Evolutionary conservation across 2,888 invertebrate species (phyloP), one percentile per base, ranked within the genome.

Genomic region (Platerodrilus igneus): DNA sequence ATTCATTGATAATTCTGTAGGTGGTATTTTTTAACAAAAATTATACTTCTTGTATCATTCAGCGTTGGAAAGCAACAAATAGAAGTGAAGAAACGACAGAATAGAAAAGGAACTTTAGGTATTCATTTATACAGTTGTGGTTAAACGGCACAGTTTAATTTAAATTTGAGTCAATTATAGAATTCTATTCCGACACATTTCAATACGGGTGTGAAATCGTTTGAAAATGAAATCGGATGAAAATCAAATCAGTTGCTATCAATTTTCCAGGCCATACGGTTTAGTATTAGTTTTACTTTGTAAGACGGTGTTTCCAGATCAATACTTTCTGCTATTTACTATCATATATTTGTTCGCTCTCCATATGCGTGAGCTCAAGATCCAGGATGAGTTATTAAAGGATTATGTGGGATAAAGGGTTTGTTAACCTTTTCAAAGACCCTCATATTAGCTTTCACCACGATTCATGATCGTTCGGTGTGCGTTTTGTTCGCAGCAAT

Each of bases 231-330:
- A n/a, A n/a, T n/a, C n/a, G n/a, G n/a, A n/a, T n/a, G n/a, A n/a
- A n/a, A n/a, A n/a, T n/a, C n/a, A 64, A 65, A 62, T 64, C 62
- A 63, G 56, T 60, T 62, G 59, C 61, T 63, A 63, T 63, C 63
- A 63, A 64, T 65, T 65, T 64, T 64, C 62, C 64, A 61, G 62
- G 58, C 61, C 60, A 63, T 62, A 62, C 63, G 59, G 61, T 60
- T 60, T 54, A 51, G 52, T 53, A n/a, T n/a, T n/a, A 54, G 54
- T 47, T 48, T 41, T 42, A 35, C 33, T 34, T 41, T 30, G 32
- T 32, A 37, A 39, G 40, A 31, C 37, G 26, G 39, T 36, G 25
- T 35, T 38, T 36, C 27, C 25, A 27, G 40, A 45, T 45, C 44
- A 41, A 45, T 45, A 41, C 34, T 30, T 34, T 25, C 32, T 31